phyloP scores from a whole-genome alignment of 53 echinoderm and acorn worm species.

The Patiria pectinifera region DNA sequence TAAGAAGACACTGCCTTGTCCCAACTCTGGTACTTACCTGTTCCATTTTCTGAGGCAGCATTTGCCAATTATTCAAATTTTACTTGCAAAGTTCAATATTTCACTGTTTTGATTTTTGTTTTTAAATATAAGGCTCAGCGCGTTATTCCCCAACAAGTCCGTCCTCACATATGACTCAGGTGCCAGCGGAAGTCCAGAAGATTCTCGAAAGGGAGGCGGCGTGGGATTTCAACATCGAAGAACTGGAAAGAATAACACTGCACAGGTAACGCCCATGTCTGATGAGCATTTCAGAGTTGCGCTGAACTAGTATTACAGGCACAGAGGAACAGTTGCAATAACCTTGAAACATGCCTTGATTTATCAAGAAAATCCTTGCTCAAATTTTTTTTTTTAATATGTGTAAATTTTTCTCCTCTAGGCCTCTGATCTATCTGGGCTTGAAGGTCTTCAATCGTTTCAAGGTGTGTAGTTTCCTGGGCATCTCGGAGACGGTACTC shows the following conservation, averaged over 20 bases:
- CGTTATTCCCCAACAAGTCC: constrained; percentile 70
- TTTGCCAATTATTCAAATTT: not conserved
- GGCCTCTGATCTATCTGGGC: constrained; percentile 87
- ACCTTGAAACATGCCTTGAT: no score
- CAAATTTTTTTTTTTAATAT: not conserved
- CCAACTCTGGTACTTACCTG: no score
- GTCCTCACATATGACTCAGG: constrained; percentile 83
- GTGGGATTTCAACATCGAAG: constrained; percentile 89
- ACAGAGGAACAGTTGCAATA: no score
- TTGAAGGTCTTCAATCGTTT: constrained; percentile 90
- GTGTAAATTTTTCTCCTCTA: not conserved
- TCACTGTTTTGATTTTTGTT: not conserved
- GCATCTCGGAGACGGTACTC: constrained; percentile 88
- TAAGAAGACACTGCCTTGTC: no score
- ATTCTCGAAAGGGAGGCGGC: constrained; percentile 71
- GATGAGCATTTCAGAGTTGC: no score
- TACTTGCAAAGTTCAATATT: not conserved
- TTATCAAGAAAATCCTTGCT: no score
- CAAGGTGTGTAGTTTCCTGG: constrained; percentile 84
- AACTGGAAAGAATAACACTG: constrained; percentile 87
- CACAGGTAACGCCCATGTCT: constrained; percentile 63
- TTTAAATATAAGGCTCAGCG: constrained; percentile 55
- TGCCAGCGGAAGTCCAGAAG: constrained; percentile 83
- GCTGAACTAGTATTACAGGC: no score
- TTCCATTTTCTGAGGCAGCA: no score